Conservation (phyloP, 1,140 invertebrate genomes). For the Conus betulinus region DNA sequence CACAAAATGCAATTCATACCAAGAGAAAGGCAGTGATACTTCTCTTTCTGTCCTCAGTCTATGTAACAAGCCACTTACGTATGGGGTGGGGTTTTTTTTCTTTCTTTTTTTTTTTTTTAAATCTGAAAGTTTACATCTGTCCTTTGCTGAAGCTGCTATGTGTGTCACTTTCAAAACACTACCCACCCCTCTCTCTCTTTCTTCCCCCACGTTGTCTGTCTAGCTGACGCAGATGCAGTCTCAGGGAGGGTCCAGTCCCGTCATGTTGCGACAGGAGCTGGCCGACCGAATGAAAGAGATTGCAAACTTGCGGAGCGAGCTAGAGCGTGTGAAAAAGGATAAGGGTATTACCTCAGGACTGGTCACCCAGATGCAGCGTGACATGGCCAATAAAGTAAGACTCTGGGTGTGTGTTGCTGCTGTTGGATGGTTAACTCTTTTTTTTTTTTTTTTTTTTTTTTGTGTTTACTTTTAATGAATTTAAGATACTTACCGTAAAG, state of each 20-base stretch:
- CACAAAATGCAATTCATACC: too few relatives aligned
- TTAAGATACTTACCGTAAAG: too few relatives aligned
- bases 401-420: slow-evolving; percentile 18
- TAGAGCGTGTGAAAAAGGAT: slow-evolving; percentile 74
- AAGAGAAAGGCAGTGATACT: too few relatives aligned
- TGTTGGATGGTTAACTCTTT: too few relatives aligned
- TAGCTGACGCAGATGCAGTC: slow-evolving; percentile 44
- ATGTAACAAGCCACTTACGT: too few relatives aligned
- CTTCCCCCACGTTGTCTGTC: background rate
- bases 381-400: slow-evolving; percentile 74
- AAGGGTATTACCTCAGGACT: slow-evolving; percentile 75
- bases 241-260: slow-evolving; percentile 46
- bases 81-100: too few relatives aligned
- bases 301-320: slow-evolving; percentile 64
- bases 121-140: too few relatives aligned
- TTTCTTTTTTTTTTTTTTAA: too few relatives aligned
- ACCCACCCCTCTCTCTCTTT: background rate
- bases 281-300: slow-evolving; percentile 65
- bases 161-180: too few relatives aligned
- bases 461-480: slow-evolving; percentile 17
- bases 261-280: slow-evolving; percentile 56
- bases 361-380: slow-evolving; percentile 75
- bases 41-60: too few relatives aligned
- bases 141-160: too few relatives aligned
- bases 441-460: too few relatives aligned